Percentiles rank a stretch among this genome's conserved stretches.
These are phyloP conservation scores for Malthinus flaveolus DNA, from an alignment of 2,888 invertebrate genomes.

Conservation along the genomic window DNA sequence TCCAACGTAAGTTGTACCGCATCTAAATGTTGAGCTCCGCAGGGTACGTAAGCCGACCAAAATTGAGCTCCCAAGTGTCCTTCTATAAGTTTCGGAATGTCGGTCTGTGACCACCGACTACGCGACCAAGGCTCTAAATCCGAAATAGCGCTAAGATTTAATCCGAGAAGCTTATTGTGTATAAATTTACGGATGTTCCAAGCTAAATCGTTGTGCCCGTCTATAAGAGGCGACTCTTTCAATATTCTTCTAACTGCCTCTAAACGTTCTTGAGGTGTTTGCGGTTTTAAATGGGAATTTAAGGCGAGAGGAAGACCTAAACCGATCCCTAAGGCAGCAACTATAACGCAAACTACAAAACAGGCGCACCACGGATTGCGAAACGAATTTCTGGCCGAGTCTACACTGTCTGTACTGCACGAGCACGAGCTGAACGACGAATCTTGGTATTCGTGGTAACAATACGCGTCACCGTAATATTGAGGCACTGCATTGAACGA, in stretches of 20 bases:
- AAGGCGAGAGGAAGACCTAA: conserved; percentile 62
- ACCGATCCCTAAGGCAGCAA: conserved; percentile 63
- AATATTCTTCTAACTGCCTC: conserved; percentile 61
- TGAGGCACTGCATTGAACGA: conserved; percentile 47
- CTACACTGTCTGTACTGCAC: conserved; percentile 58
- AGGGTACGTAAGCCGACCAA: conserved; percentile 88
- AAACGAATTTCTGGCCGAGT: conserved; percentile 58
- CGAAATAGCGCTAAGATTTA: conserved; percentile 69
- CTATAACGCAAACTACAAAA: conserved; percentile 62
- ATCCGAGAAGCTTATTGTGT: conserved; percentile 74
- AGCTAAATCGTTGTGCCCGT: conserved; percentile 85
- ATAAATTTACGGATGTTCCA: conserved; percentile 89
- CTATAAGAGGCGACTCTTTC: conserved; percentile 71
- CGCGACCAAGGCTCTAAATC: conserved; percentile 80
- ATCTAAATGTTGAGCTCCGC: conserved; percentile 80
- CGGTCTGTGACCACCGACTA: conserved; percentile 91
- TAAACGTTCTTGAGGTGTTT: conserved; percentile 61
- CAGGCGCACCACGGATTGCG: conserved; percentile 59
- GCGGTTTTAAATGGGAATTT: conserved; percentile 41
- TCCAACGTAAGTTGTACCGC: conserved; percentile 81
- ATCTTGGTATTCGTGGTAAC: conserved; percentile 39
- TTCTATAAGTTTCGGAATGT: conserved; percentile 79
- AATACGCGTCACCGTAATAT: conserved; percentile 41
- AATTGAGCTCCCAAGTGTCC: conserved; percentile 91
- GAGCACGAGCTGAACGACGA: conserved; percentile 48